A percentile compares a stretch with the other conserved stretches of the same genome.
Conservation (phyloP, 2,113 vertebrate genomes). For the Microtus pennsylvanicus region DNA sequence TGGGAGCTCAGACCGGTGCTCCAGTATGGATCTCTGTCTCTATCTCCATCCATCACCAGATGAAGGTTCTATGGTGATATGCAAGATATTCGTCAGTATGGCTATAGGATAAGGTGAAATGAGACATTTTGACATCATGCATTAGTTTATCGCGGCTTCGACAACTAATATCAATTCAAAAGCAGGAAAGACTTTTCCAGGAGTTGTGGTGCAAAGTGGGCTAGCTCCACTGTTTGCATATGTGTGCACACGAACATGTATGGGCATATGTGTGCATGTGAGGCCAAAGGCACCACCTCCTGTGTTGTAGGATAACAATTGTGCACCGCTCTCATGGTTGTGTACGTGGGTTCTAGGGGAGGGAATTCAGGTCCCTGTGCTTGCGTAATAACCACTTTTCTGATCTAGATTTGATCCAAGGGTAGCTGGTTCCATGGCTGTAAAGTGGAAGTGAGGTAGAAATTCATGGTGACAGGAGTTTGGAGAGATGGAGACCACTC, state of each 20-base stretch:
- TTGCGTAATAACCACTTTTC: not conserved
- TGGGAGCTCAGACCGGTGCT: too few species aligned
- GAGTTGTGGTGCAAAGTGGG: not conserved
- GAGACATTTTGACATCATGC: not conserved
- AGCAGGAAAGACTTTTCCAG: not conserved
- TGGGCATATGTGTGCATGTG: not conserved
- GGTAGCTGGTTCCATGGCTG: too few species aligned
- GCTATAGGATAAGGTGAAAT: not conserved
- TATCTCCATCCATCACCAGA: too few species aligned
- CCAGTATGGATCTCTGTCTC: too few species aligned
- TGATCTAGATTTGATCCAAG: too few species aligned
- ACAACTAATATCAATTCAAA: not conserved
- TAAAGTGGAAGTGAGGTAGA: not conserved
- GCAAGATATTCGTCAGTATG: too few species aligned
- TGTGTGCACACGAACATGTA: too few species aligned
- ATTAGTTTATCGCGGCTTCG: not conserved
- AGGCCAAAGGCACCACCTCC: not conserved
- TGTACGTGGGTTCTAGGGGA: not conserved
- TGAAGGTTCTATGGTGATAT: too few species aligned
- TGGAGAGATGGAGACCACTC: not conserved
- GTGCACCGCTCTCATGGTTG: not conserved
- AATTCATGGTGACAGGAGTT: not conserved
- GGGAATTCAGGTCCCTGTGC: not conserved
- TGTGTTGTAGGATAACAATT: not conserved
- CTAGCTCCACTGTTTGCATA: not conserved